These are phyloP conservation scores for Diadumene lineata DNA, from an alignment of 92 coral and sea anemone genomes.

Conservation along the genomic window DNA sequence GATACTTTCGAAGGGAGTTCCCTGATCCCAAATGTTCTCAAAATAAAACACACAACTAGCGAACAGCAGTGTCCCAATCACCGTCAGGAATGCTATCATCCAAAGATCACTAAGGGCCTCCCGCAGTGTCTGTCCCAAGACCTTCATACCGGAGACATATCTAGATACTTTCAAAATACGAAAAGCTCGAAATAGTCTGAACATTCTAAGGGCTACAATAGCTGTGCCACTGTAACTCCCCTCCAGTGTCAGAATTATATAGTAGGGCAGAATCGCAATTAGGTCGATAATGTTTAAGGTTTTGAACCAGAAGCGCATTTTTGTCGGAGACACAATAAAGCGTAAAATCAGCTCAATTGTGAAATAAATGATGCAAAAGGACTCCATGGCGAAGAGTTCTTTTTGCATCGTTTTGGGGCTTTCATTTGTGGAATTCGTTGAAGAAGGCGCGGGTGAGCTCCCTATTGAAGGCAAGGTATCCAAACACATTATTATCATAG, in stretches of 20 bases:
- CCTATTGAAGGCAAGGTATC: slow-evolving; percentile 10
- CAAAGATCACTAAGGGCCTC: slow-evolving; percentile 52
- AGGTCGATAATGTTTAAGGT: slow-evolving; percentile 56
- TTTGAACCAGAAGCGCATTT: slow-evolving; percentile 33
- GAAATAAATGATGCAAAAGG: slow-evolving; percentile 47
- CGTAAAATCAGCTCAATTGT: slow-evolving; percentile 43
- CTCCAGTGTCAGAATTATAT: slow-evolving; percentile 33
- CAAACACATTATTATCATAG: slow-evolving; percentile 18
- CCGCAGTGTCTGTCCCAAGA: slow-evolving; percentile 52
- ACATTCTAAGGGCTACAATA: slow-evolving; percentile 41
- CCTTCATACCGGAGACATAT: slow-evolving; percentile 58
- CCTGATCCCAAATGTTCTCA: slow-evolving; percentile 60
- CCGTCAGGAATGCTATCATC: slow-evolving; percentile 57
- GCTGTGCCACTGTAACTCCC: slow-evolving; percentile 4
- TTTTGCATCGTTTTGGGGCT: background rate
- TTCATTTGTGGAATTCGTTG: background rate
- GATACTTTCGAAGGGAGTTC: slow-evolving; percentile 50
- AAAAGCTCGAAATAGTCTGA: slow-evolving; percentile 50
- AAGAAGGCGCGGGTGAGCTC: background rate
- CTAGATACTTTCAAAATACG: slow-evolving; percentile 55
- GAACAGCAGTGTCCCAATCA: slow-evolving; percentile 57
- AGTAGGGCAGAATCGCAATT: slow-evolving; percentile 49
- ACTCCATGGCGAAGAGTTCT: slow-evolving; percentile 29
- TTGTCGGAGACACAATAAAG: slow-evolving; percentile 48
- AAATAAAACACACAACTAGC: slow-evolving; percentile 60